Conservation (phyloP, 2,888 invertebrate genomes). For the Chirona hameri region DNA sequence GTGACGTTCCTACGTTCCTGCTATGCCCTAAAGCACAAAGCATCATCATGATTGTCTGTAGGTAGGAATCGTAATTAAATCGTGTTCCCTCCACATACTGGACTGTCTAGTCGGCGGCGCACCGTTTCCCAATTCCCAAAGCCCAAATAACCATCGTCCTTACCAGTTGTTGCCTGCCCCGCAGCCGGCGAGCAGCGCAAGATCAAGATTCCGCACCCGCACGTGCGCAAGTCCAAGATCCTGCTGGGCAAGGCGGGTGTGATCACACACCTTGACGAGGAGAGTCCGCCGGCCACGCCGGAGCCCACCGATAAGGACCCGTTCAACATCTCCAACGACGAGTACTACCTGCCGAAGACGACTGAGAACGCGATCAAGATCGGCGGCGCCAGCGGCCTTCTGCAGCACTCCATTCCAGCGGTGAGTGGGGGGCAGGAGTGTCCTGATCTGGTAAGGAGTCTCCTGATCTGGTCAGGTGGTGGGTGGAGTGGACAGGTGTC, state of each 20-base stretch:
- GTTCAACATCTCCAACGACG: slow-evolving; percentile 97
- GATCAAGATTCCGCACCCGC: slow-evolving; percentile 89
- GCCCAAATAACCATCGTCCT: no score
- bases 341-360: slow-evolving; percentile 88
- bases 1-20: no score
- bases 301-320: slow-evolving; percentile 88
- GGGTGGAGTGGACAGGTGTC: not conserved
- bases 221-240: slow-evolving; percentile 89
- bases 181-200: slow-evolving; percentile 45
- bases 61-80: no score
- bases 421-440: slow-evolving; percentile 38
- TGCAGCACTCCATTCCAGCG: slow-evolving; percentile 96
- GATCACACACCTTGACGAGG: slow-evolving; percentile 89
- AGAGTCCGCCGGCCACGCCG: slow-evolving; percentile 78
- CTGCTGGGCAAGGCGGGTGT: slow-evolving; percentile 92
- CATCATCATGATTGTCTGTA: no score
- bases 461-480: not conserved
- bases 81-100: no score
- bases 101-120: no score
- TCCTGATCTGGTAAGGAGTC: not conserved
- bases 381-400: slow-evolving; percentile 50
- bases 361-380: slow-evolving; percentile 49
- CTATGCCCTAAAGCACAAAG: no score
- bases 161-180: no score
- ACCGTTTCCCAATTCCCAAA: no score